Evolutionary conservation across 2,797 vertebrate species (phyloP), one percentile per base, ranked within the genome.

Genomic region (Betta splendens): DNA sequence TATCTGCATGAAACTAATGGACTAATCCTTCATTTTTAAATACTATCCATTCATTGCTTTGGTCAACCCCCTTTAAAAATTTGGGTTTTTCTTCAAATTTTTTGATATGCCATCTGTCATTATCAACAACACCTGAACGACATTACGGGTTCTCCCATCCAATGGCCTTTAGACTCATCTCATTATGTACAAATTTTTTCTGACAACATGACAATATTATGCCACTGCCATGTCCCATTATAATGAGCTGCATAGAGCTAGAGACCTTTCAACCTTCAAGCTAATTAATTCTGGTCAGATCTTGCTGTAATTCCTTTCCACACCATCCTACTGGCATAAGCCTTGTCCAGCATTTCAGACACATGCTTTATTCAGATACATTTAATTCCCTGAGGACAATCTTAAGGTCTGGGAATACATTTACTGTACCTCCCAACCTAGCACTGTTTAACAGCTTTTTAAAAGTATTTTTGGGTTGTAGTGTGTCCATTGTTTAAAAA

Each of bases 391-490:
- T 11, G 25, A n/a, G 15, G 47, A 9, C 2, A 3, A 2, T 35
- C 3, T 26, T 13, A 8, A 38, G 20, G 20, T 9, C 0, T 17
- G 8, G n/a, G 5, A 7, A 7, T n/a, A 1, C 12, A 23, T 7
- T 9, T 8, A 15, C 10, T 5, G 16, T 6, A 20, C 9, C 10
- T 26, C 12, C 31, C n/a, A n/a, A n/a, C n/a, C n/a, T n/a, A n/a
- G n/a, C n/a, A n/a, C n/a, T n/a, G n/a, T n/a, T n/a, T 66, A 64
- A 73, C 57, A 15, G 10, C 1, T 0, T 1, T 42, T 61, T 7
- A 53, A 46, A 66, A 47, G 37, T 38, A 28, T n/a, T n/a, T n/a
- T n/a, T n/a, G n/a, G 12, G 9, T 16, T 49, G 12, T n/a, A 0
- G n/a, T 42, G 25, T 37, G 39, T 37, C 15, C 5, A 31, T 57